phyloP scores from a whole-genome alignment of 2,888 invertebrate species.

The Linnaemya tessellans region DNA sequence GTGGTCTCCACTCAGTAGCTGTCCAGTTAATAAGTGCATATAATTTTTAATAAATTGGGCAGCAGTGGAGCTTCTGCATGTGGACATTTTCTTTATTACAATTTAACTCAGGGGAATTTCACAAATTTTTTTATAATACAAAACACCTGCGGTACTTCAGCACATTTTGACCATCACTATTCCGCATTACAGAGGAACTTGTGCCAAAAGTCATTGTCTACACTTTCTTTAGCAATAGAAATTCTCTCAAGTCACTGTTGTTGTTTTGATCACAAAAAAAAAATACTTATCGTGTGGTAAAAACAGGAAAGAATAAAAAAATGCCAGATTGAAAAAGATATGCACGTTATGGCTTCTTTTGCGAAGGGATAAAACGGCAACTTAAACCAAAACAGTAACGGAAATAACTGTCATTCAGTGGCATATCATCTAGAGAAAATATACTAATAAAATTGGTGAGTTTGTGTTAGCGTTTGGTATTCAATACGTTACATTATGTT shows the following conservation, averaged over 20 bases:
- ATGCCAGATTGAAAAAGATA: constrained; percentile 35
- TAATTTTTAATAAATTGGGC: too few relatives aligned
- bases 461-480: constrained; percentile 45
- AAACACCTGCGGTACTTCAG: background rate
- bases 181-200: constrained; percentile 7
- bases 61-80: too few relatives aligned
- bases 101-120: background rate
- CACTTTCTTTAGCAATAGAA: constrained; percentile 5
- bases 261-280: constrained; percentile 63
- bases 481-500: constrained; percentile 31
- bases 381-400: constrained; percentile 55
- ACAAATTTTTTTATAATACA: too few relatives aligned
- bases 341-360: constrained; percentile 49
- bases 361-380: constrained; percentile 32
- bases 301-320: constrained; percentile 58
- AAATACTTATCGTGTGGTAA: constrained; percentile 67
- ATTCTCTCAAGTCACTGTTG: constrained; percentile 18
- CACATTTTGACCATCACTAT: constrained; percentile 11
- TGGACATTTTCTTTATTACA: too few relatives aligned
- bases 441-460: constrained; percentile 17
- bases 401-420: constrained; percentile 67
- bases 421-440: constrained; percentile 47
- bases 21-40: too few relatives aligned
- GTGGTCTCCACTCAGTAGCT: too few relatives aligned
- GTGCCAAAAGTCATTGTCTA: constrained; percentile 57